Percentiles rank a stretch among this genome's conserved stretches.
phyloP scores from a whole-genome alignment of 1,140 invertebrate genomes.

The Lepidurus apus region DNA sequence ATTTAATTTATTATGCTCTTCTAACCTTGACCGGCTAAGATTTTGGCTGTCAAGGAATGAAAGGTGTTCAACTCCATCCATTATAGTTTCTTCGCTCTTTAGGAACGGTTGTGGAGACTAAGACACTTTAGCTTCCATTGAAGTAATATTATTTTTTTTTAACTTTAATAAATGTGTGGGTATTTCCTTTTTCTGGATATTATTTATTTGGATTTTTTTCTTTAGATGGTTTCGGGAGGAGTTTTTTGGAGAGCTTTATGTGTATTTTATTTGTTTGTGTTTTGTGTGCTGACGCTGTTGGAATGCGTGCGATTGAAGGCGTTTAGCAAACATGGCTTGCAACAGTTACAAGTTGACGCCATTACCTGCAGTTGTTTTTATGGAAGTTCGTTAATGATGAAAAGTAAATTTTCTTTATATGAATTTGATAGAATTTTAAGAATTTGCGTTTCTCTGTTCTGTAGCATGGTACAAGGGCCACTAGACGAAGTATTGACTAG shows the following conservation, averaged over 20 bases:
- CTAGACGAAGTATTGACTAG: conserved; percentile 94
- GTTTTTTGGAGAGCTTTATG: too few relatives aligned
- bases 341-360: conserved; percentile 96
- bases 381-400: conserved; percentile 97
- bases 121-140: too few relatives aligned
- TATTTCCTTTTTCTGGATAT: conserved; percentile 79
- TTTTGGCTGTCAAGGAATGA: too few relatives aligned
- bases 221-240: too few relatives aligned
- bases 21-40: conserved; percentile 47
- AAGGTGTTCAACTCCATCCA: too few relatives aligned
- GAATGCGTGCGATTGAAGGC: conserved; percentile 92
- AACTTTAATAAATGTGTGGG: too few relatives aligned
- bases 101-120: conserved; percentile 63
- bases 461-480: conserved; percentile 80
- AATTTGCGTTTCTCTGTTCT: conserved; percentile 41
- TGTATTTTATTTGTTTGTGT: conserved; percentile 20
- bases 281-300: conserved; percentile 69
- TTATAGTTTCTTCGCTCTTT: conserved; percentile 71
- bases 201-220: conserved; percentile 42
- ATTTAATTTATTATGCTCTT: conserved; percentile 74
- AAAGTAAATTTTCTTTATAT: conserved; percentile 57
- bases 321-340: conserved; percentile 89
- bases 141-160: too few relatives aligned
- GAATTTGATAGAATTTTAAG: conserved; percentile 23
- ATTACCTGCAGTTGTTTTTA: conserved; percentile 91